Evolutionary conservation across 2,113 vertebrate species (phyloP), one percentile per base, ranked within the genome.

Genomic region (Salvelinus alpinus): DNA sequence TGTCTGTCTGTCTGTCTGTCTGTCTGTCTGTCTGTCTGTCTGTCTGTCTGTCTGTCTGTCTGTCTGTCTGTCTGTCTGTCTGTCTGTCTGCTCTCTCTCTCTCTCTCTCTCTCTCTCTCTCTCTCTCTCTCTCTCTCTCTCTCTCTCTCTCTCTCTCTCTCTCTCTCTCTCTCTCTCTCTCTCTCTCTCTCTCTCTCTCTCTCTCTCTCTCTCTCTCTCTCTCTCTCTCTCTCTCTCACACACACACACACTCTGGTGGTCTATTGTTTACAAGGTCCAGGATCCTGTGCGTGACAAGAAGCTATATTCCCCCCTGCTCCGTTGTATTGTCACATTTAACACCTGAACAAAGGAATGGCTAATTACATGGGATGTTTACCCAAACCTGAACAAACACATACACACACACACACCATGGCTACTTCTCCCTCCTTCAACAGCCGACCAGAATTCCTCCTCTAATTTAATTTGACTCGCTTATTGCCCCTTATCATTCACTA

Each of bases 281-380:
- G 78, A 71, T 80, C 77, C 82, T 75, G 76, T 82, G 80, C 74
- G 77, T 89, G 87, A 87, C 84, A 83, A 62, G 71, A 57, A 79
- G 79, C 73, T 14, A 70, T 83, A 71, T 78, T 80, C 76, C 71
- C 78, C 34, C 70, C 71, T 60, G 18, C 6, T 25, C 70, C 75
- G 3, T 14, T 54, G 4, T 82, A 76, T 71, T 84, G 82, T 80
- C 78, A 74, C 78, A 74, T 79, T 81, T 77, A 79, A 79, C 78
- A 79, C 77, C 73, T 84, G 81, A 86, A 86, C 82, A 86, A 88
- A 86, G 85, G 62, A 78, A 34, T 27, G 51, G 73, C 74, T 86
- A 84, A 84, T 82, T 84, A 76, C 79, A 74, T 75, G 81, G 78
- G 83, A 81, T 87, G 76, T 83, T 85, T 79, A 81, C 77, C 60